These are phyloP conservation scores for Aporophyla lueneburgensis DNA, from an alignment of 2,888 invertebrate genomes.

Conservation along the genomic window DNA sequence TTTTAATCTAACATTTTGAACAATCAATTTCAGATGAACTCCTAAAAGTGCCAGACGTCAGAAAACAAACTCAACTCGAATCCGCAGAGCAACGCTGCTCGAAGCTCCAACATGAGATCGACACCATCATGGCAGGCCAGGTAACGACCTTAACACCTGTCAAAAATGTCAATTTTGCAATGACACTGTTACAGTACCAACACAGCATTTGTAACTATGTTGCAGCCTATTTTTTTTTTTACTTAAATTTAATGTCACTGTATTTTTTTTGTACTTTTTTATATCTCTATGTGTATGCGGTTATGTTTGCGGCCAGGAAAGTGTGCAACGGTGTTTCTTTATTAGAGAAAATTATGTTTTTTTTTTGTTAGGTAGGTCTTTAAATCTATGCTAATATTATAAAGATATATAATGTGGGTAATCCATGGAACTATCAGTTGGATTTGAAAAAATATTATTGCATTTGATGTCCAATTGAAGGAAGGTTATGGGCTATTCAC, in stretches of 20 bases:
- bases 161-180: constrained; percentile 49
- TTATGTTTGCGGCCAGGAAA: constrained; percentile 65
- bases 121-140: constrained; percentile 84
- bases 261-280: constrained; percentile 64
- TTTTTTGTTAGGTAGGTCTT: background rate
- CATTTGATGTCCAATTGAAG: too few relatives aligned
- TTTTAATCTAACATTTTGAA: too few relatives aligned
- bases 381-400: too few relatives aligned
- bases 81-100: constrained; percentile 85
- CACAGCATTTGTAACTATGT: constrained; percentile 72
- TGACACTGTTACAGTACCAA: constrained; percentile 48
- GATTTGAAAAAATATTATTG: too few relatives aligned
- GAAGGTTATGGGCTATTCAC: too few relatives aligned
- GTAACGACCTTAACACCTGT: constrained; percentile 69
- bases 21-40: constrained; percentile 81
- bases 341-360: too few relatives aligned
- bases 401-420: too few relatives aligned
- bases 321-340: constrained; percentile 24
- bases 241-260: constrained; percentile 49
- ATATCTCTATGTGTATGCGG: constrained; percentile 57
- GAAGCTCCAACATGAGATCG: constrained; percentile 85
- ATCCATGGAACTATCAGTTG: too few relatives aligned
- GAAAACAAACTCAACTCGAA: constrained; percentile 86
- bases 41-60: constrained; percentile 86
- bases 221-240: constrained; percentile 66